Conservation (phyloP, 2,113 vertebrate genomes). For the Hippocampus barbouri region DNA sequence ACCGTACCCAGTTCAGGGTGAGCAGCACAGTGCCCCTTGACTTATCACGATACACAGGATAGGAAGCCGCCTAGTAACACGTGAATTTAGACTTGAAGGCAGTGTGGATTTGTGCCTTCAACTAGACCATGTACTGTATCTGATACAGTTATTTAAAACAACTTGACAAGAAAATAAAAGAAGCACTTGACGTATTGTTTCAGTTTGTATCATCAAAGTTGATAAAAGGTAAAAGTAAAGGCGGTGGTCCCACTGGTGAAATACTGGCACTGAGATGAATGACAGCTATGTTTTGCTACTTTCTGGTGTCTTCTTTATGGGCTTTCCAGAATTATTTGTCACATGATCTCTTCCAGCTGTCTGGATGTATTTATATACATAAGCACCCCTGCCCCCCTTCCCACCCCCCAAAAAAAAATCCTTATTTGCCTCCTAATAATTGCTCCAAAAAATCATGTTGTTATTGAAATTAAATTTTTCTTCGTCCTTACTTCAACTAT, state of each 20-base stretch:
- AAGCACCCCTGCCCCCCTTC: neutral
- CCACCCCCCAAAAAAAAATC: neutral
- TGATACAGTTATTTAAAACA: neutral
- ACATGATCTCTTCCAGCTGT: constrained; percentile 4
- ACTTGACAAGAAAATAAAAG: neutral
- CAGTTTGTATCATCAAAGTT: neutral
- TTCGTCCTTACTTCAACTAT: too few species aligned
- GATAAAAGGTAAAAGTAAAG: neutral
- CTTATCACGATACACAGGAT: neutral
- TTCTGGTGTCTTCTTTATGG: constrained; percentile 11
- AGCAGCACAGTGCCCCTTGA: too few species aligned
- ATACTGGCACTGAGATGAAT: constrained; percentile 20
- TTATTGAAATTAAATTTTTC: too few species aligned
- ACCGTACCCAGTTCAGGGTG: too few species aligned
- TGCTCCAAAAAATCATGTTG: neutral
- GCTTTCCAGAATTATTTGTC: neutral
- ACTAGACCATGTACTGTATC: neutral
- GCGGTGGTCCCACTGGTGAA: neutral
- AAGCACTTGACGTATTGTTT: neutral
- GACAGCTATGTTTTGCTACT: constrained; percentile 24
- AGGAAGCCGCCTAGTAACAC: constrained; percentile 11
- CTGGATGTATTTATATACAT: constrained; percentile 19
- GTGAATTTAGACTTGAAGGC: neutral
- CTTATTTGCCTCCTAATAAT: constrained; percentile 1
- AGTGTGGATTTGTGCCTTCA: neutral